phyloP scores from a whole-genome alignment of 2,888 invertebrate genomes.

The Tinea pellionella region DNA sequence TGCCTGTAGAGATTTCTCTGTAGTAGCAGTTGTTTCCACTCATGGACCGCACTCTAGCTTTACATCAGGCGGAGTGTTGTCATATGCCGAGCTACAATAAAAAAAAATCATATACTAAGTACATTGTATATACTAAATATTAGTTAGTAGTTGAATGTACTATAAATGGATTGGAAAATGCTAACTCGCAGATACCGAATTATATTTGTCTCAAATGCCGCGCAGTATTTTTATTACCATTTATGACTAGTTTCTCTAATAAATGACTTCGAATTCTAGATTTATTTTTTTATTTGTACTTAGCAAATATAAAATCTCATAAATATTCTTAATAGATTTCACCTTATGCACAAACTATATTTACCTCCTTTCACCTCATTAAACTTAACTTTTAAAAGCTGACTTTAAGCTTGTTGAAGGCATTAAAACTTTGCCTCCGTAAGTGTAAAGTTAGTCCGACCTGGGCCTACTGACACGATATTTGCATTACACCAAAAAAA shows the following conservation, averaged over 20 bases:
- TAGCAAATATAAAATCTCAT: slow-evolving; percentile 31
- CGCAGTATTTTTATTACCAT: neutral
- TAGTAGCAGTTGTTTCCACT: too few species aligned
- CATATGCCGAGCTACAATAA: too few species aligned
- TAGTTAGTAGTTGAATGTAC: slow-evolving; percentile 24
- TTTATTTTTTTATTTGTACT: neutral
- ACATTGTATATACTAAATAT: too few species aligned
- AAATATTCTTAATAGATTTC: neutral
- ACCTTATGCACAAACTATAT: neutral
- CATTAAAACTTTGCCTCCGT: slow-evolving; percentile 53
- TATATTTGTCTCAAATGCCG: neutral
- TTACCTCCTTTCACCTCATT: slow-evolving; percentile 28
- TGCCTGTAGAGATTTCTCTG: too few species aligned
- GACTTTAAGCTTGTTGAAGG: slow-evolving; percentile 20
- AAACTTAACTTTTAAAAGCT: slow-evolving; percentile 24
- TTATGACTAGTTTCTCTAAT: neutral
- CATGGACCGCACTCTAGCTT: too few species aligned
- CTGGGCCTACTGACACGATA: slow-evolving; percentile 31
- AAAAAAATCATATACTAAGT: too few species aligned
- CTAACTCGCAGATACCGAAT: slow-evolving; percentile 20
- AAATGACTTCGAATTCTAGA: neutral
- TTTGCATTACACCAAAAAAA: slow-evolving; percentile 48
- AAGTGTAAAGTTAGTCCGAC: slow-evolving; percentile 36
- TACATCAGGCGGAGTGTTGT: too few species aligned
- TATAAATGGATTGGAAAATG: slow-evolving; percentile 49